Percentiles rank a stretch among this genome's conserved stretches.
These are phyloP conservation scores for Enteromius treurensis DNA, from an alignment of 2,797 vertebrate genomes.

Conservation along the genomic window DNA sequence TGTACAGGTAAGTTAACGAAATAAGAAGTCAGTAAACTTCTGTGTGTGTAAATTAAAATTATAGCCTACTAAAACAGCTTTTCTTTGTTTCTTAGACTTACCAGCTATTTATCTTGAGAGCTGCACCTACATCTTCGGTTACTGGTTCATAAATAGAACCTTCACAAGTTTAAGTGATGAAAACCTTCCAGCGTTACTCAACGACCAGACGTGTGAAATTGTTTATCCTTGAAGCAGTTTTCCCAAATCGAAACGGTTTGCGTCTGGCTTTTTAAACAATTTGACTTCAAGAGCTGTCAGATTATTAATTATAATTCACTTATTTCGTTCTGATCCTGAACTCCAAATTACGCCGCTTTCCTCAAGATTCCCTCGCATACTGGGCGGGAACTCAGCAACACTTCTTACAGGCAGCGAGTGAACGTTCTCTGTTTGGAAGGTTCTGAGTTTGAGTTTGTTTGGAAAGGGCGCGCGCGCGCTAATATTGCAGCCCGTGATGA, in stretches of 20 bases:
- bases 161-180: background rate
- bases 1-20: background rate
- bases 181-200: background rate
- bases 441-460: conserved; percentile 17
- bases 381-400: conserved; percentile 13
- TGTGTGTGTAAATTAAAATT: background rate
- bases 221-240: background rate
- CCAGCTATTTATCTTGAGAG: conserved; percentile 5
- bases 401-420: background rate
- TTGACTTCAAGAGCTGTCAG: background rate
- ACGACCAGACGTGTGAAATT: background rate
- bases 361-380: conserved; percentile 2
- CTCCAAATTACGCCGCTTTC: background rate
- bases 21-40: background rate
- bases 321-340: background rate
- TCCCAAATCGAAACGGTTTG: background rate
- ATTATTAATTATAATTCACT: conserved; percentile 10
- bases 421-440: background rate
- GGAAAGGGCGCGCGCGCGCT: conserved; percentile 9
- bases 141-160: background rate
- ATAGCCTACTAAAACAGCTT: background rate
- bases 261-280: background rate
- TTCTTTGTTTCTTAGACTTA: conserved; percentile 16
- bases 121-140: background rate
- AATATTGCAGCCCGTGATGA: conserved; percentile 7